Evolutionary conservation across 2,113 vertebrate genomes (phyloP), one percentile per base, ranked within the genome.

Genomic region (Tinamus guttatus): DNA sequence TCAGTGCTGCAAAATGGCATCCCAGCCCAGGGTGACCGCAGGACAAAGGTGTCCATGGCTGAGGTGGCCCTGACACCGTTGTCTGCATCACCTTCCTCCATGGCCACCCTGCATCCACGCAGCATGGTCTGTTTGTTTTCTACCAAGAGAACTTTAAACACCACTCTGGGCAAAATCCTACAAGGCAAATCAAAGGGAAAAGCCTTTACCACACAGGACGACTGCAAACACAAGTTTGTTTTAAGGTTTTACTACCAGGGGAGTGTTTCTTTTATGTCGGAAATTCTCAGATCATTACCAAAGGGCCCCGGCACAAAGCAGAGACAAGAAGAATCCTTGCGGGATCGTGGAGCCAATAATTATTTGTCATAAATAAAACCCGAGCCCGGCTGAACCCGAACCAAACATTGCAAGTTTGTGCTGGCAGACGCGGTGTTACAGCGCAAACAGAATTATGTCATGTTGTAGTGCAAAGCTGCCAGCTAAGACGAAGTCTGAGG

Each of bases 351-450:
- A 96, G 93, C 93, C 92, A 91, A 94, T 54, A 77, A 70, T 73
- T 90, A 68, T 84, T 90, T 94, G 83, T 84, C 90, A 93, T 58
- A 86, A 95, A 92, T 49, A 93, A 94, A 83, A 75, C 62, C 40
- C 1, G 2, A 93, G 90, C 76, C 80, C 9, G 67, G 63, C n/a
- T 95, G 95, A 68, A 87, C 25, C 77, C 0, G 1, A 74, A 86
- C 76, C 94, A 93, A 71, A 69, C 51, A 5, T 9, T 79, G 69
- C 40, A 47, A 94, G 81, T 90, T 77, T 82, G 87, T 97, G 87
- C 91, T 85, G 89, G 95, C 92, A 97, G 96, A 54, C 40, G 7
- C 11, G 83, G 52, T 56, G 87, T 67, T 86, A 76, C 69, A 80
- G 89, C 63, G 25, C 93, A 71, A 94, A 8, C 52, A 19, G 27